Base-by-base conservation (phyloP, 2,113 vertebrate genomes). In the Suricata suricatta region DNA sequence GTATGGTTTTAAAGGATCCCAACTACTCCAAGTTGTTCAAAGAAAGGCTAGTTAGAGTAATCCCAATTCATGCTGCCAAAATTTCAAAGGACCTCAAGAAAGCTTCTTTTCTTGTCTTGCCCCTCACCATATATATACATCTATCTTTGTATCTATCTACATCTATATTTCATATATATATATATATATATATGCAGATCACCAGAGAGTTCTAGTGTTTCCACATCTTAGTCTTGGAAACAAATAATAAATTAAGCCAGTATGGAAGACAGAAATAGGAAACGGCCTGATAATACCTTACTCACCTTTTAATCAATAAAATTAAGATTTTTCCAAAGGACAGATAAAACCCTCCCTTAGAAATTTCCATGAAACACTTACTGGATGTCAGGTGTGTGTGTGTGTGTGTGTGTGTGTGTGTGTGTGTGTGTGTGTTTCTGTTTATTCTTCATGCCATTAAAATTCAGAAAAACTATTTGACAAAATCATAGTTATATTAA, bases 1-100 rank as follows among this genome's bases (percentile, higher is more conserved):
- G 76, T 80, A 35, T 57, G 29, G 54, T 71, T 97, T 96, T 98
- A 97, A 98, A 98, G 94, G 96, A 97, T 90, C 50, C 57, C 97
- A 74, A 95, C 96, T 97, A 97, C 44, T 57, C 68, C 80, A 96
- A 91, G 94, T 97, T 97, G 89, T 76, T 97, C 94, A 98, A 98
- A 97, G 57, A 63, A 95, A 95, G 79, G 11, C 66, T 96, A 79
- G 93, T 93, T 71, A 88, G 47, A 52, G 17, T 52, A 50, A 85
- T 29, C 35, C 3, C 33, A 50, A 52, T 52, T 81, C 38, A 29
- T 5, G 12, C 17, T 92, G 54, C n/a, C 68, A 93, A 23, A 63
- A 63, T 85, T 88, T 88, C 21, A 84, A 27, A 21, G 3, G 90
- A 50, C 19, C 57, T 88, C n/a, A 68, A 35, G 38, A 47, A 13